phyloP scores from a whole-genome alignment of 2,797 vertebrate species.

The Lepilemur ruficaudatus region DNA sequence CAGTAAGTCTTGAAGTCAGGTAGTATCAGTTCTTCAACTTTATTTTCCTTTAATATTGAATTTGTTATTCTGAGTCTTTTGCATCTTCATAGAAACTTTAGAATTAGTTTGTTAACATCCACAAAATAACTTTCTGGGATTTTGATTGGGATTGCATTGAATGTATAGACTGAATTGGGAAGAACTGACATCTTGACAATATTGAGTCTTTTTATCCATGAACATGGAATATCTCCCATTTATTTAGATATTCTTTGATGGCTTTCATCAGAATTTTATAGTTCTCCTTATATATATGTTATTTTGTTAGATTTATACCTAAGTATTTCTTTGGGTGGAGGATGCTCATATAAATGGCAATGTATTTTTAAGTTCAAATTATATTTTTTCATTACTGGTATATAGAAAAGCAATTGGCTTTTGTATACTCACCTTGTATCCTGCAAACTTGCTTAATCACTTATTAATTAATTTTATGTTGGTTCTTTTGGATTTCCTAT shows the following conservation, averaged over 20 bases:
- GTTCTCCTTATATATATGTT: not conserved
- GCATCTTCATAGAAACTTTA: not conserved
- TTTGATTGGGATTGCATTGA: not conserved
- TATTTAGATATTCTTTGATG: not conserved
- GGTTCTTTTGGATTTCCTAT: not conserved
- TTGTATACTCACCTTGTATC: not conserved
- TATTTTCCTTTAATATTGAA: not conserved
- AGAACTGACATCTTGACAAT: not conserved
- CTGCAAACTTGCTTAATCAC: not conserved
- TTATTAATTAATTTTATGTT: not conserved
- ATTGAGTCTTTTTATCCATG: not conserved
- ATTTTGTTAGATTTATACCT: not conserved
- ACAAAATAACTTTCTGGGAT: not conserved
- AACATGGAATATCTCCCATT: not conserved
- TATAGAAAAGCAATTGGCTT: no score
- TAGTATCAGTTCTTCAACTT: not conserved
- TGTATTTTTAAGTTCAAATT: not conserved
- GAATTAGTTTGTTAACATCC: not conserved
- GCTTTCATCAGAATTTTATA: not conserved
- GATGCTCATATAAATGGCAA: not conserved
- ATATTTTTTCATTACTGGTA: not conserved
- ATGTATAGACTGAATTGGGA: not conserved
- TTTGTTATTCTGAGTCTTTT: not conserved
- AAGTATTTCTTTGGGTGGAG: not conserved
- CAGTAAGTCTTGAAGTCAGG: not conserved